Base-by-base conservation (phyloP, 2,113 vertebrate genomes). In the Mesembrinibis cayennensis region DNA sequence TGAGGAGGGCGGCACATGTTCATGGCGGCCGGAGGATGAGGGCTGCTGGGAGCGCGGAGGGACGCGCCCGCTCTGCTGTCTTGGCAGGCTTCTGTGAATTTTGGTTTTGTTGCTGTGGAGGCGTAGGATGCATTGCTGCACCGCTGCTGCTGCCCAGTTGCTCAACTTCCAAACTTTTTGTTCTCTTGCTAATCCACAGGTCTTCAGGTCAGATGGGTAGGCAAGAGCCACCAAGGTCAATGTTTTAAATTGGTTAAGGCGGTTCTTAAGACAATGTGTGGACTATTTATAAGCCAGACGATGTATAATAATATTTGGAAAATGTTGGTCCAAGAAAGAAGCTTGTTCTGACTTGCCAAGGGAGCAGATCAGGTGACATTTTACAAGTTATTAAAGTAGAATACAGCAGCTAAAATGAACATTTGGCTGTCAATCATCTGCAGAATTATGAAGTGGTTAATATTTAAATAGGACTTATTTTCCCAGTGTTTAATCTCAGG, bases 381-480 rank as follows among this genome's bases (percentile, higher is more conserved):
- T 82, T 59, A 9, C 10, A 23, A 44, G 27, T 83, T 50, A 26
- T 11, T 91, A 5, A 77, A 82, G 49, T 36, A 40, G n/a, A 69
- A 23, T 38, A 2, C 52, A 25, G 38, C 16, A 58, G 22, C 22
- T 82, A 67, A 93, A 90, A 26, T 8, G 7, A 61, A 16, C 20
- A 5, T 52, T 34, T 34, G 52, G 4, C 21, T 86, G 34, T 53
- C 23, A 10, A 0, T 69, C 71, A 49, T 38, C n/a, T 66, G 42
- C 36, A 79, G 53, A 76, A 16, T 86, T 40, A 55, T 25, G 4
- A 76, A 93, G 13, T 58, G 42, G 89, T 97, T 97, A 93, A 82
- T 97, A 65, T 97, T 97, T 97, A 93, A 94, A 40, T 44, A 47
- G 59, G 17, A 42, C 16, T 71, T 89, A 22, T 34, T 95, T 87